Percentiles rank a stretch among this genome's conserved stretches.
phyloP scores from a whole-genome alignment of 2,888 invertebrate species.

The Melinaea menophilus region DNA sequence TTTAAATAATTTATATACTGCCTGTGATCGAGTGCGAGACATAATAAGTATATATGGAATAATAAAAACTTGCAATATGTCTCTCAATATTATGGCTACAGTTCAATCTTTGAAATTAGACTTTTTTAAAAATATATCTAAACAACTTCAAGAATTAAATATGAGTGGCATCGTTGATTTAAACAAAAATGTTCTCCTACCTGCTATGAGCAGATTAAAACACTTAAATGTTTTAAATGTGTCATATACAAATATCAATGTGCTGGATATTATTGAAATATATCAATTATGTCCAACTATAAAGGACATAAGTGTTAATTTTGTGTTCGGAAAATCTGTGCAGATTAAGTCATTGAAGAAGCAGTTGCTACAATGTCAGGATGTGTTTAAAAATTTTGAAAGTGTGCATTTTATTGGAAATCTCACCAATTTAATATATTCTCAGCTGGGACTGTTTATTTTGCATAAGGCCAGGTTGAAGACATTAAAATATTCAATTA shows the following conservation, averaged over 20 bases:
- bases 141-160: conserved; percentile 48
- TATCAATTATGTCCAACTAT: conserved; percentile 52
- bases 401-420: conserved; percentile 58
- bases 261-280: conserved; percentile 53
- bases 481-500: conserved; percentile 46
- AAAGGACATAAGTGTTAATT: conserved; percentile 52
- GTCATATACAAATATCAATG: conserved; percentile 53
- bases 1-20: conserved; percentile 45
- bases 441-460: conserved; percentile 40
- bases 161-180: conserved; percentile 53
- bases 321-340: conserved; percentile 41
- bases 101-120: conserved; percentile 44
- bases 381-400: conserved; percentile 50
- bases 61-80: conserved; percentile 47
- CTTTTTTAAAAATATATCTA: conserved; percentile 52
- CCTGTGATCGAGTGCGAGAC: conserved; percentile 43
- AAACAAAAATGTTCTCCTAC: conserved; percentile 44
- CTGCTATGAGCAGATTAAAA: conserved; percentile 48
- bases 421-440: conserved; percentile 44
- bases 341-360: conserved; percentile 28
- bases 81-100: conserved; percentile 48
- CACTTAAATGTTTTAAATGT: conserved; percentile 52
- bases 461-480: conserved; percentile 46
- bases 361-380: conserved; percentile 44
- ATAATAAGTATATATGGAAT: conserved; percentile 44